Evolutionary conservation across 2,888 invertebrate genomes (phyloP), one percentile per base, ranked within the genome.

Genomic region (Cynaeus angustus): DNA sequence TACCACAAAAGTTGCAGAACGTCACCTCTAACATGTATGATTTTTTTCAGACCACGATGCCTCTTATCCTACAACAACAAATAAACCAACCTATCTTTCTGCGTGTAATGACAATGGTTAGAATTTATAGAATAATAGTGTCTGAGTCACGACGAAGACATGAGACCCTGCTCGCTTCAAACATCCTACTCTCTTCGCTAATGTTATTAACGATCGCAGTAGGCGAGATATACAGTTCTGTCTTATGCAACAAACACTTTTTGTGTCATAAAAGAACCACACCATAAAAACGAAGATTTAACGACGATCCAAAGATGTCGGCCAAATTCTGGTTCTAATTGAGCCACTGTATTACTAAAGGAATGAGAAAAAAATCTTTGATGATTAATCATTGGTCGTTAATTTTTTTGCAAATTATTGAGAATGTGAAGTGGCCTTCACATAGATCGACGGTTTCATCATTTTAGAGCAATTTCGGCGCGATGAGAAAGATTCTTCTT

Each of bases 141-240:
- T 70, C 68, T 74, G 74, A 72, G 72, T 73, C 74, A 74, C 72
- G 53, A 66, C 68, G 66, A 74, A 72, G 72, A 75, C 70, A 74
- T 73, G 70, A 65, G 71, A 71, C 33, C 70, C 52, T 50, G 72
- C 70, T 58, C 67, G 55, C 38, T 50, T 58, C 43, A 69, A 74
- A 71, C 75, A 72, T 75, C 75, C 75, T 74, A 75, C 75, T 75
- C 75, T 72, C 69, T 59, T 72, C 71, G 72, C 73, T 75, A 74
- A 75, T 74, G 72, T 73, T 75, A 73, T 75, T 74, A 75, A 75
- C 74, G 74, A 75, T 73, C 66, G 56, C 72, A 73, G 75, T 75
- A 75, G 75, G 75, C 75, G 75, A 75, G 72, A 74, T 71, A 64
- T 72, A 72, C 66, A 71, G 66, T 72, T 71, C 65, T 62, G 56